These are phyloP conservation scores for Eristalis arbustorum DNA, from an alignment of 2,888 invertebrate species.

Conservation along the genomic window DNA sequence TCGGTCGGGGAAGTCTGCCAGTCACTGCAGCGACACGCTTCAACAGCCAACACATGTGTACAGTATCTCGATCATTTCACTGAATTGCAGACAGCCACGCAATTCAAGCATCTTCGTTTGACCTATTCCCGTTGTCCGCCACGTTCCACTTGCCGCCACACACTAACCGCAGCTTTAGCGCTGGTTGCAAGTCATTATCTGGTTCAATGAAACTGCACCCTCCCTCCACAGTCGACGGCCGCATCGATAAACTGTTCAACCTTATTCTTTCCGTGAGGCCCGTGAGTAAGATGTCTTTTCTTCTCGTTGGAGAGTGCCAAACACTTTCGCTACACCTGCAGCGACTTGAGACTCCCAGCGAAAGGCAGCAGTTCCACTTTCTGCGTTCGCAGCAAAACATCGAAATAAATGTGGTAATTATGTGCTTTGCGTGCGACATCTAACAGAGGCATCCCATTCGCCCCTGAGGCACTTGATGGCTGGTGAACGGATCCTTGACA, in stretches of 20 bases:
- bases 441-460: not conserved
- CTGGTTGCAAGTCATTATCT: constrained; percentile 44
- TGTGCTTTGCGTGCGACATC: constrained; percentile 46
- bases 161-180: not conserved
- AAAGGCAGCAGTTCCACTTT: constrained; percentile 59
- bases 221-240: constrained; percentile 14
- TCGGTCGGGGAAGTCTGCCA: not conserved
- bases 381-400: constrained; percentile 48
- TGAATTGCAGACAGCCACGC: constrained; percentile 38
- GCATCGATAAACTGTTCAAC: constrained; percentile 57
- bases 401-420: constrained; percentile 53
- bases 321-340: constrained; percentile 48
- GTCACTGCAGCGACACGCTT: constrained; percentile 2
- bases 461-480: constrained; percentile 13
- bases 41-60: constrained; percentile 28
- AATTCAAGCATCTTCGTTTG: constrained; percentile 42
- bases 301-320: constrained; percentile 8
- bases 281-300: not conserved
- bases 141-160: constrained; percentile 38
- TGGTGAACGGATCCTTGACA: constrained; percentile 29
- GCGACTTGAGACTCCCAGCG: not conserved
- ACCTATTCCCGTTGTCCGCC: constrained; percentile 32
- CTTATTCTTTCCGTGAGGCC: constrained; percentile 14
- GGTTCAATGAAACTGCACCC: constrained; percentile 52
- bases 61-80: constrained; percentile 16